Conservation (phyloP, 2,797 vertebrate genomes). For the Eulemur rubriventer region DNA sequence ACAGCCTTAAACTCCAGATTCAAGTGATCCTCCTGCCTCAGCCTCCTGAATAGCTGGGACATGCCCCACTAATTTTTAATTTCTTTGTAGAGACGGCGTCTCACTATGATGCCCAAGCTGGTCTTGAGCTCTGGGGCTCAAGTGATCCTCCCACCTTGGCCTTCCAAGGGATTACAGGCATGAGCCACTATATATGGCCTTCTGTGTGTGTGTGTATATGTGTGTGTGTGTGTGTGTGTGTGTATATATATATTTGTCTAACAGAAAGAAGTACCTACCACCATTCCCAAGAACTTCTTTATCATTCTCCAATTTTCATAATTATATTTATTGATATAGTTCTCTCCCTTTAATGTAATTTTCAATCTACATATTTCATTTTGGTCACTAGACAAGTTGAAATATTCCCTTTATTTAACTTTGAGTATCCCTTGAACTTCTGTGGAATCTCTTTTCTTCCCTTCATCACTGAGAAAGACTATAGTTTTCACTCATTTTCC, state of each 20-base stretch:
- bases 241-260: neutral
- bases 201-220: neutral
- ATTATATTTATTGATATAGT: neutral
- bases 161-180: neutral
- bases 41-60: neutral
- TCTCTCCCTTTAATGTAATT: neutral
- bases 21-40: neutral
- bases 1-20: neutral
- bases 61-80: neutral
- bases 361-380: neutral
- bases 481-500: neutral
- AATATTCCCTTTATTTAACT: neutral
- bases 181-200: neutral
- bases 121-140: neutral
- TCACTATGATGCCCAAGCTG: neutral
- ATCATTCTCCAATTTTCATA: neutral
- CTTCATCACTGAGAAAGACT: neutral
- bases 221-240: too few relatives aligned
- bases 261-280: neutral
- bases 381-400: neutral
- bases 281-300: neutral
- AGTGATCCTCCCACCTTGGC: neutral
- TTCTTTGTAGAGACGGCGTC: neutral
- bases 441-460: neutral
- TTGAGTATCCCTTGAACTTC: neutral